These are phyloP conservation scores for Trissolcus brochymenae DNA, from an alignment of 2,888 invertebrate genomes.

Conservation along the genomic window DNA sequence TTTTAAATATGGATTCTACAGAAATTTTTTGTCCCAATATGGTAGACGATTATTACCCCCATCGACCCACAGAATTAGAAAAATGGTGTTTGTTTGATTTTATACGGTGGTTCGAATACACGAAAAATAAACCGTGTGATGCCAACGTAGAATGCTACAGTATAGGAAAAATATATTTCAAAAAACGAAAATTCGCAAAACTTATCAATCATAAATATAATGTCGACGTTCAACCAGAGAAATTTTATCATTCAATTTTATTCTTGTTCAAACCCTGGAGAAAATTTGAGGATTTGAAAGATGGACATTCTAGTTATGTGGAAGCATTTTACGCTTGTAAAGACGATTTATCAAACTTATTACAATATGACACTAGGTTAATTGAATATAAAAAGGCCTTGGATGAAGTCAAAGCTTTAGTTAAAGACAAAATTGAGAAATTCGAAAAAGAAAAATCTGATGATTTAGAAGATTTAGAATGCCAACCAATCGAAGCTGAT, in stretches of 20 bases:
- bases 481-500: slow-evolving; percentile 24
- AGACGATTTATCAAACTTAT: neutral
- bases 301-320: slow-evolving; percentile 53
- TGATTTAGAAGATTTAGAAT: slow-evolving; percentile 15
- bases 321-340: slow-evolving; percentile 52
- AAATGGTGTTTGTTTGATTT: slow-evolving; percentile 59
- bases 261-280: slow-evolving; percentile 63
- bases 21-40: slow-evolving; percentile 63
- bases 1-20: slow-evolving; percentile 56
- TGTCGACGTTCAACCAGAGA: slow-evolving; percentile 60
- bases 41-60: slow-evolving; percentile 64
- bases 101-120: slow-evolving; percentile 57
- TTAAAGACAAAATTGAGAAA: slow-evolving; percentile 17
- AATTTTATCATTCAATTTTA: slow-evolving; percentile 30
- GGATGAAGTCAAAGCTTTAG: neutral
- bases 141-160: slow-evolving; percentile 6
- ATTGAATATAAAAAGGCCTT: slow-evolving; percentile 1
- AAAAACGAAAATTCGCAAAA: slow-evolving; percentile 36
- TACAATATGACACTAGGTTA: slow-evolving; percentile 7
- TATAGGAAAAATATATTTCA: slow-evolving; percentile 25
- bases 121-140: neutral
- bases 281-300: slow-evolving; percentile 57
- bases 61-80: slow-evolving; percentile 62
- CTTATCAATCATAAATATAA: slow-evolving; percentile 57
- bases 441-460: neutral